These are phyloP conservation scores for Eilema depressum DNA, from an alignment of 2,888 invertebrate genomes.

Conservation along the genomic window DNA sequence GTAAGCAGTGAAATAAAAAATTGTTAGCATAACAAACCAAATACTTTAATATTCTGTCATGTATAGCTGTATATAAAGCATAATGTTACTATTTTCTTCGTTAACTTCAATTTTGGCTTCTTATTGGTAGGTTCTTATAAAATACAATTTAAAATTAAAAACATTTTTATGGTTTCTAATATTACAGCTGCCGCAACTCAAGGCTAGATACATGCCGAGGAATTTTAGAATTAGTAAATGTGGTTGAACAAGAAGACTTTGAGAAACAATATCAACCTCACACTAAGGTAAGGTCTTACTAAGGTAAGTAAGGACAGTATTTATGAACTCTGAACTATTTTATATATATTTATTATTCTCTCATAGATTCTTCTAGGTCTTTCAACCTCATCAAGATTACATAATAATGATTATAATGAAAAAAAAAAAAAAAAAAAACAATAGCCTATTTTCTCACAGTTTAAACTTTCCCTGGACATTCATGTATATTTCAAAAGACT, in stretches of 20 bases:
- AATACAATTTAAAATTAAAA: background rate
- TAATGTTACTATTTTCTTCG: too few species aligned
- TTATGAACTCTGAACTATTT: too few species aligned
- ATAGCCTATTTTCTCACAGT: too few species aligned
- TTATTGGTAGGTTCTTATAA: too few species aligned
- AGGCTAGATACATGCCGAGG: constrained; percentile 84
- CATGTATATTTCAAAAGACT: too few species aligned
- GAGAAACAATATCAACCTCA: background rate
- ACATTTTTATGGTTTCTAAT: background rate
- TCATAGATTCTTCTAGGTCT: background rate
- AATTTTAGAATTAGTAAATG: constrained; percentile 77
- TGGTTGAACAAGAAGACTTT: constrained; percentile 49
- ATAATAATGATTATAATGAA: too few species aligned
- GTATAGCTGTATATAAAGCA: too few species aligned
- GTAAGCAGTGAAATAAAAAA: constrained; percentile 65
- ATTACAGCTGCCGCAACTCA: constrained; percentile 80
- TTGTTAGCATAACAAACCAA: background rate
- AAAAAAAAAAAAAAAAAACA: too few species aligned
- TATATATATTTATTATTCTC: too few species aligned
- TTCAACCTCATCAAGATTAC: background rate
- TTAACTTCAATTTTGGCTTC: too few species aligned
- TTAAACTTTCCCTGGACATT: too few species aligned
- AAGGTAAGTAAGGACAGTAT: background rate
- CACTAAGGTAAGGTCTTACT: constrained; percentile 4
- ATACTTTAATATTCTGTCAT: background rate